Percentiles rank a stretch among this genome's conserved stretches.
phyloP scores from a whole-genome alignment of 1,140 invertebrate genomes.

The Matsumurasca onukii region DNA sequence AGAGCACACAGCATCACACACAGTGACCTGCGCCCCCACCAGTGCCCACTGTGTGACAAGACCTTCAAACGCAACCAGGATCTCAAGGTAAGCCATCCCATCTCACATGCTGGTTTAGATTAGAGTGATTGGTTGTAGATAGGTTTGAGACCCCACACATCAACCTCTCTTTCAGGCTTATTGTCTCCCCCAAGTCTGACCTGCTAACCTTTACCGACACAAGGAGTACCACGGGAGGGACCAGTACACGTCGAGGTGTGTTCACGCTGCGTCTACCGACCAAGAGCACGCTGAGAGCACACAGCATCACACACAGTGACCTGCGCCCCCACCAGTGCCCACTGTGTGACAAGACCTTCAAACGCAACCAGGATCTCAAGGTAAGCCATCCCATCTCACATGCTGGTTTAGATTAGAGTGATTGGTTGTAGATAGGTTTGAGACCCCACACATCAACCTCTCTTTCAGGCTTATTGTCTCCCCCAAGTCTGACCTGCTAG shows the following conservation, averaged over 20 bases:
- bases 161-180: too few relatives aligned
- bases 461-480: too few relatives aligned
- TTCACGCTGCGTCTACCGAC: slow-evolving; percentile 64
- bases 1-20: slow-evolving; percentile 71
- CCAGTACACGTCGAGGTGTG: slow-evolving; percentile 65
- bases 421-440: too few relatives aligned
- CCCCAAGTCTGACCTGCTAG: too few relatives aligned
- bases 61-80: slow-evolving; percentile 75
- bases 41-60: slow-evolving; percentile 70
- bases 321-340: slow-evolving; percentile 67
- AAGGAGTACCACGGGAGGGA: slow-evolving; percentile 64
- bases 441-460: too few relatives aligned
- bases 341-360: slow-evolving; percentile 72
- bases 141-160: too few relatives aligned
- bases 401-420: background rate
- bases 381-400: slow-evolving; percentile 44
- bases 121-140: background rate
- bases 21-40: slow-evolving; percentile 65
- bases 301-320: slow-evolving; percentile 70
- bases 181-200: too few relatives aligned
- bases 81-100: slow-evolving; percentile 56
- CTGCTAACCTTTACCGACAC: slow-evolving; percentile 59
- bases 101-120: background rate
- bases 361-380: slow-evolving; percentile 73
- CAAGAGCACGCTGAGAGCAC: slow-evolving; percentile 65